Percentiles rank a stretch among this genome's conserved stretches.
Evolutionary conservation across 53 echinoderm and acorn worm genomes (phyloP).

Genomic region (Holothuria scabra): DNA sequence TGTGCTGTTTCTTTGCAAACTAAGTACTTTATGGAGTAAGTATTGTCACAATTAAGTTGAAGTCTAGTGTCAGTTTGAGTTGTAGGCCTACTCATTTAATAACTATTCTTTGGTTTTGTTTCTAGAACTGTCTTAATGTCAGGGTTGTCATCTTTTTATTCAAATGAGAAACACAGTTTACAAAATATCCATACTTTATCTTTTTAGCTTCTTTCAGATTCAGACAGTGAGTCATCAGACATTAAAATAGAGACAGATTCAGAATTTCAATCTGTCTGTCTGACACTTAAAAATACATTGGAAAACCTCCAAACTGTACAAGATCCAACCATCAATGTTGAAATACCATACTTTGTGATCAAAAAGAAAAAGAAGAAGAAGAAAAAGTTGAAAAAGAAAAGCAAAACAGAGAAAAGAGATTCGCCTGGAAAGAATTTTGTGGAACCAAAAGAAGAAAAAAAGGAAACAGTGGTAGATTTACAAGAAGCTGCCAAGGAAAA

Average conservation of each 20-base stretch:
- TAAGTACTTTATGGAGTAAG: no score
- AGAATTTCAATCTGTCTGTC: constrained; percentile 26
- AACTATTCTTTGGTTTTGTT: no score
- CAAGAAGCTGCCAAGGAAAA: constrained; percentile 34
- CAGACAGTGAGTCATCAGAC: constrained; percentile 36
- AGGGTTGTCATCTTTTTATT: no score
- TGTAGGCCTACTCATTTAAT: no score
- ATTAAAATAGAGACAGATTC: constrained; percentile 47
- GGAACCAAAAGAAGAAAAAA: background rate
- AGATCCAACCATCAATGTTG: constrained; percentile 43
- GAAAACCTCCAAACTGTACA: constrained; percentile 38
- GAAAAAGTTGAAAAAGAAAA: constrained; percentile 29
- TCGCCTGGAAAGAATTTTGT: background rate
- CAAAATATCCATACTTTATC: background rate
- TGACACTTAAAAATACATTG: constrained; percentile 29
- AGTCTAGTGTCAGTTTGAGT: no score
- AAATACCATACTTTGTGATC: constrained; percentile 42
- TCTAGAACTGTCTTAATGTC: no score
- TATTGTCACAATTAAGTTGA: no score
- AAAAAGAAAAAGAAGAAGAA: constrained; percentile 45
- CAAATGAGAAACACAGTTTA: no score
- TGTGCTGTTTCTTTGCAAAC: no score
- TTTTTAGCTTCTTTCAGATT: constrained; percentile 30
- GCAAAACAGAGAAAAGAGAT: constrained; percentile 1
- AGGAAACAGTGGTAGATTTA: background rate